These are phyloP conservation scores for Pseudanteris insignis DNA, from an alignment of 2,888 invertebrate species.

Conservation along the genomic window DNA sequence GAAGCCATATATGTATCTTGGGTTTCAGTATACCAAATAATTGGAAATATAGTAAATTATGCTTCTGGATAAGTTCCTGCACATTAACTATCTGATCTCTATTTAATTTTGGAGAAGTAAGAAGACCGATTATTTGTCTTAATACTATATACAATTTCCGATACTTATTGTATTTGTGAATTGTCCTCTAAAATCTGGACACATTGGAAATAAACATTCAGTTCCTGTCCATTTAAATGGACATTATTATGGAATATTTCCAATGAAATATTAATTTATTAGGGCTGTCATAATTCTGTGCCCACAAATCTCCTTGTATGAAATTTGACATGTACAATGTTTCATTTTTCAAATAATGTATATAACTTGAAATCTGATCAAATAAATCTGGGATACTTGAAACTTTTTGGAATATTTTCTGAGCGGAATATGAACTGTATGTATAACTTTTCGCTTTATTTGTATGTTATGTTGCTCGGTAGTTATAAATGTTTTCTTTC, in stretches of 20 bases:
- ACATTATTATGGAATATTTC: too few species aligned
- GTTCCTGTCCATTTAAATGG: constrained; percentile 8
- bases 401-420: not conserved
- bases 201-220: constrained; percentile 38
- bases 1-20: constrained; percentile 23
- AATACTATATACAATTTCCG: constrained; percentile 20
- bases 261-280: too few species aligned
- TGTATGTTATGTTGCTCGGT: not conserved
- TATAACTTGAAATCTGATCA: too few species aligned
- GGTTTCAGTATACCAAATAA: constrained; percentile 27
- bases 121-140: constrained; percentile 17
- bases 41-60: constrained; percentile 22
- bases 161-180: constrained; percentile 12
- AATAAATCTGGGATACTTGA: too few species aligned
- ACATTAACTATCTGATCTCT: constrained; percentile 16
- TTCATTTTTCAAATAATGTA: constrained; percentile 6
- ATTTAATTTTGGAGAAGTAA: constrained; percentile 20
- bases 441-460: constrained; percentile 20
- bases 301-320: constrained; percentile 3
- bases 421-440: constrained; percentile 33
- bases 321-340: constrained; percentile 7
- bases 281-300: too few species aligned
- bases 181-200: constrained; percentile 41
- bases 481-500: not conserved
- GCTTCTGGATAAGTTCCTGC: constrained; percentile 9